Conservation (phyloP, 2,113 vertebrate genomes). For the Microcebus jonahi region DNA sequence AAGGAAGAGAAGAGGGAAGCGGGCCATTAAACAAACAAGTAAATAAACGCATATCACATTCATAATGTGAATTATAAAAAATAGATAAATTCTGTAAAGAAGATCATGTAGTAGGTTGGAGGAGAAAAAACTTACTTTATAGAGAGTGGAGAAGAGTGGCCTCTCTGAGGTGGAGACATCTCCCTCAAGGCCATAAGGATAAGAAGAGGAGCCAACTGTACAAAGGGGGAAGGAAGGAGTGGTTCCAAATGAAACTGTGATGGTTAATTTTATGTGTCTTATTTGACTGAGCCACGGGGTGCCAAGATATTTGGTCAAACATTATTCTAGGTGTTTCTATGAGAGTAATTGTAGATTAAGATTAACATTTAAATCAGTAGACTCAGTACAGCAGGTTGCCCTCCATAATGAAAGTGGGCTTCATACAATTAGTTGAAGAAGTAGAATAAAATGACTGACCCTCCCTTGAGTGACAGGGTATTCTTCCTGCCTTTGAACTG, state of each 20-base stretch:
- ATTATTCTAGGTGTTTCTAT: not conserved
- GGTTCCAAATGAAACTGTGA: not conserved
- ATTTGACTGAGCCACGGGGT: not conserved
- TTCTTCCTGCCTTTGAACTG: not conserved
- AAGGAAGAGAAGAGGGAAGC: fast-evolving
- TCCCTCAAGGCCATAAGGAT: not conserved
- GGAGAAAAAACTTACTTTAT: not conserved
- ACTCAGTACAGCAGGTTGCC: not conserved
- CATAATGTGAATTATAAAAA: not conserved
- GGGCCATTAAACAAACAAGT: not conserved
- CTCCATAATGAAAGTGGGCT: not conserved
- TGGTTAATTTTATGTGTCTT: not conserved
- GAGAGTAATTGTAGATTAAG: too few species aligned
- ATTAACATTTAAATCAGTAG: not conserved
- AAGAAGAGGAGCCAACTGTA: not conserved
- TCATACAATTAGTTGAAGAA: not conserved
- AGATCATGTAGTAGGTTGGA: not conserved
- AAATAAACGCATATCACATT: not conserved
- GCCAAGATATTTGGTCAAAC: not conserved
- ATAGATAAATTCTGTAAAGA: not conserved
- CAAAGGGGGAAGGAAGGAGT: not conserved
- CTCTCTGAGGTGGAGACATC: not conserved
- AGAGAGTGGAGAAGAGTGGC: not conserved
- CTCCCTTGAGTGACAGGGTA: not conserved
- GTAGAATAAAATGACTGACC: not conserved